Percentiles rank a stretch among this genome's conserved stretches.
These are phyloP conservation scores for Caenorhabditis panamensis DNA, from an alignment of 2,888 invertebrate species.

Conservation along the genomic window DNA sequence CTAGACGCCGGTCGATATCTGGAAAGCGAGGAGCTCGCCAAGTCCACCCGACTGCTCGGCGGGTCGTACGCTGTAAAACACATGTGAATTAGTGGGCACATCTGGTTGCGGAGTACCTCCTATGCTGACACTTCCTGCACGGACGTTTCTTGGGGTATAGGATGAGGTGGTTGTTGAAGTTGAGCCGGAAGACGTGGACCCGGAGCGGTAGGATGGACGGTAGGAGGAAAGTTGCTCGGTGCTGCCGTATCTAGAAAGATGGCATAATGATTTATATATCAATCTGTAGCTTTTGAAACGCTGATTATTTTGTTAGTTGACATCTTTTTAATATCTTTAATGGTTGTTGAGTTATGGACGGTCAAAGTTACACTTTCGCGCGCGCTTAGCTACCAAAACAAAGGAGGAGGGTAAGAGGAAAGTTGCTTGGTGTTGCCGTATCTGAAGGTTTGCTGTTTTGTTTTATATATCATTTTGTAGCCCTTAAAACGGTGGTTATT, in stretches of 20 bases:
- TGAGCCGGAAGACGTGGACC: constrained; percentile 18
- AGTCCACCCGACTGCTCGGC: constrained; percentile 19
- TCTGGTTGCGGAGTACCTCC: constrained; percentile 31
- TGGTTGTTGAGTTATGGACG: too few relatives aligned
- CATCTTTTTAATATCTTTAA: too few relatives aligned
- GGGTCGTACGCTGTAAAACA: constrained; percentile 61
- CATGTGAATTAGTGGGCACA: constrained; percentile 32
- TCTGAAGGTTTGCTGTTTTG: too few relatives aligned
- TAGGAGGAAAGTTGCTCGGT: constrained; percentile 55
- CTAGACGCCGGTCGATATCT: constrained; percentile 41
- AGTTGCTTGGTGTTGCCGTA: too few relatives aligned
- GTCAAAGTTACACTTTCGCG: too few relatives aligned
- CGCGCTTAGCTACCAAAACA: too few relatives aligned
- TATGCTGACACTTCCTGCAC: constrained; percentile 58
- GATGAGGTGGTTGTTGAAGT: constrained; percentile 8
- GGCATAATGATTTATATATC: too few relatives aligned
- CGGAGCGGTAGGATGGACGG: constrained; percentile 42
- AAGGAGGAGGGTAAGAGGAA: too few relatives aligned
- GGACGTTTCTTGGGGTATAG: constrained; percentile 50
- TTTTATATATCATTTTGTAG: too few relatives aligned
- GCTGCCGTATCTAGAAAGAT: constrained; percentile 42
- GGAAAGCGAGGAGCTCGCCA: constrained; percentile 32
- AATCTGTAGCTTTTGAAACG: too few relatives aligned
- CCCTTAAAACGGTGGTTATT: too few relatives aligned
- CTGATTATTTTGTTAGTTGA: too few relatives aligned